Conservation (phyloP, 2,797 vertebrate species). For the Stomatorhinus walkeri region DNA sequence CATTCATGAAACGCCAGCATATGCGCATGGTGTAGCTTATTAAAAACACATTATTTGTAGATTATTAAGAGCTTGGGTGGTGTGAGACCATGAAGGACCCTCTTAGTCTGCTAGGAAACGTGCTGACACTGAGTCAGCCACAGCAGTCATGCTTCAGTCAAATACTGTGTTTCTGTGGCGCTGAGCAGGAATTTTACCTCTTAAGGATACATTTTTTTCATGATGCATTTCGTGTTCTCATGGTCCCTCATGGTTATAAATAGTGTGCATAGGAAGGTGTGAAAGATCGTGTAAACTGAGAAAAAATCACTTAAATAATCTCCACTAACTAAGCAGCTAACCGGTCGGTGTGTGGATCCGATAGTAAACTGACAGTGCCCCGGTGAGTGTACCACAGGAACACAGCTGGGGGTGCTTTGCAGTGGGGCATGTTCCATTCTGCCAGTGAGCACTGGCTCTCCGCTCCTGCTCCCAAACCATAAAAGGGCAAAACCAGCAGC, state of each 20-base stretch:
- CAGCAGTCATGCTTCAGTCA: background rate
- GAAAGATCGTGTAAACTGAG: background rate
- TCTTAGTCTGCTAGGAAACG: background rate
- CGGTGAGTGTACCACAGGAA: background rate
- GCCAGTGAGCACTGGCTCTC: background rate
- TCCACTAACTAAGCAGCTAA: background rate
- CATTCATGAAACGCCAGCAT: background rate
- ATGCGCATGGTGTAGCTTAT: background rate
- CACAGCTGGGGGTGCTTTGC: background rate
- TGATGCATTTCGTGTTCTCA: background rate
- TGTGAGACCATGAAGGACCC: background rate
- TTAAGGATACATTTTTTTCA: slow-evolving; percentile 3
- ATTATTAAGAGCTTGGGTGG: background rate
- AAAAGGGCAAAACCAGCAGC: background rate
- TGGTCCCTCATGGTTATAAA: background rate
- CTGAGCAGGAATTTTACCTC: slow-evolving; percentile 2
- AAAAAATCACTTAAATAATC: background rate
- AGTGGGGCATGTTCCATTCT: background rate
- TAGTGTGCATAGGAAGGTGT: background rate
- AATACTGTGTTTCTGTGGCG: background rate
- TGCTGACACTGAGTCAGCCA: background rate
- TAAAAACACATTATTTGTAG: background rate
- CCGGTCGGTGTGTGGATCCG: background rate
- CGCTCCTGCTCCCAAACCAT: background rate
- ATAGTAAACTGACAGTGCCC: background rate